Conservation (phyloP, 1,140 invertebrate genomes). For the Drosophila pseudoananassae region DNA sequence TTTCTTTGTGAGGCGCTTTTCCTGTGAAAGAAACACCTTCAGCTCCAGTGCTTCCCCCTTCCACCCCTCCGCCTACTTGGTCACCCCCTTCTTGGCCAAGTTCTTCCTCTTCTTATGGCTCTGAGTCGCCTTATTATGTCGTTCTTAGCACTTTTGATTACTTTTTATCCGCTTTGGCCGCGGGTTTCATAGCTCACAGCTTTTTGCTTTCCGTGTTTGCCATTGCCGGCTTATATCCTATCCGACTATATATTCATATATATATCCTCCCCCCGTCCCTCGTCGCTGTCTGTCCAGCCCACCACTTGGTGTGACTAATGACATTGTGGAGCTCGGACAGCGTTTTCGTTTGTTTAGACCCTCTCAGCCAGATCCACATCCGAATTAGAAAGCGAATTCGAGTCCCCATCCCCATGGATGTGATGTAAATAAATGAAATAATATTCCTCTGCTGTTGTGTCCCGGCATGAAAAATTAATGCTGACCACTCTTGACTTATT, state of each 20-base stretch:
- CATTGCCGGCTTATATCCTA: conserved; percentile 47
- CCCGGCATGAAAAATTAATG: conserved; percentile 78
- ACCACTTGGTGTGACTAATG: conserved; percentile 73
- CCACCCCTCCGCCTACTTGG: background rate
- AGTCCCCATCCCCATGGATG: conserved; percentile 9
- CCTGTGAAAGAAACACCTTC: conserved; percentile 59
- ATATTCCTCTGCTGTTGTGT: conserved; percentile 75
- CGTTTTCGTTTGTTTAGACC: conserved; percentile 65
- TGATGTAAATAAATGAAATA: conserved; percentile 82
- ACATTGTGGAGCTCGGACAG: conserved; percentile 64
- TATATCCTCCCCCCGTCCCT: conserved; percentile 1
- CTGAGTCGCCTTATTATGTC: conserved; percentile 78
- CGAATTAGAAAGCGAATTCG: background rate
- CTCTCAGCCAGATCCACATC: conserved; percentile 11
- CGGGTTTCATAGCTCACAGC: conserved; percentile 58
- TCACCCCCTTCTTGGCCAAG: conserved; percentile 9
- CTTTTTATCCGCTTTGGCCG: conserved; percentile 77
- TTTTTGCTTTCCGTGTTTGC: conserved; percentile 29
- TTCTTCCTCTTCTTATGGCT: conserved; percentile 20
- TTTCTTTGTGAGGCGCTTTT: conserved; percentile 66
- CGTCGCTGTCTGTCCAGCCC: conserved; percentile 1
- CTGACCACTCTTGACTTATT: conserved; percentile 71
- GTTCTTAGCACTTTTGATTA: conserved; percentile 82
- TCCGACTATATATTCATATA: background rate
- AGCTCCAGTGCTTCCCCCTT: conserved; percentile 2